These are phyloP conservation scores for Leuctra nigra DNA, from an alignment of 2,888 invertebrate genomes.

Conservation along the genomic window DNA sequence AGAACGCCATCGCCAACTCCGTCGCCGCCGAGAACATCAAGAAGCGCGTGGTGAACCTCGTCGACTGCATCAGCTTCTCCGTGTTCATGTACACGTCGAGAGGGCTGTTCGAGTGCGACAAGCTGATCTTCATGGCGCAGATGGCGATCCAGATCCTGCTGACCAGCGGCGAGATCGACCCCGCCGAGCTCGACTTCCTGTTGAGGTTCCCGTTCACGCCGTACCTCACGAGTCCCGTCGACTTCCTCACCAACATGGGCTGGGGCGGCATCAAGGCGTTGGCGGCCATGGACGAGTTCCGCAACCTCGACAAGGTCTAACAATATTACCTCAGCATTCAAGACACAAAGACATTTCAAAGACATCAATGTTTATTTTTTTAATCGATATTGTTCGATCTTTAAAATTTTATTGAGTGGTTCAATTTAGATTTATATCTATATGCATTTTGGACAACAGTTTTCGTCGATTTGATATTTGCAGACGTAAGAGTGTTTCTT, in stretches of 20 bases:
- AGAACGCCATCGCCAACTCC: not conserved
- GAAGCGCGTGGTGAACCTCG: conserved; percentile 64
- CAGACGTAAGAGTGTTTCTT: too few species aligned
- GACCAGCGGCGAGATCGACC: conserved; percentile 59
- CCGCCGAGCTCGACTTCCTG: conserved; percentile 77
- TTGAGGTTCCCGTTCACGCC: conserved; percentile 76
- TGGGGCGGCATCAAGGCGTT: conserved; percentile 82
- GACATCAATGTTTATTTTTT: too few species aligned
- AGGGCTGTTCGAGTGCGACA: conserved; percentile 87
- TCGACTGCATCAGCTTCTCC: conserved; percentile 81
- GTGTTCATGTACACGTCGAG: conserved; percentile 85
- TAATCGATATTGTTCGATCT: too few species aligned
- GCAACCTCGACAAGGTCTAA: conserved; percentile 67
- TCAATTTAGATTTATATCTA: too few species aligned
- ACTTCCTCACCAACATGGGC: conserved; percentile 68
- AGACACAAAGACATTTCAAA: too few species aligned
- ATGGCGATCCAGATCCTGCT: conserved; percentile 70
- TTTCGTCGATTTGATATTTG: too few species aligned
- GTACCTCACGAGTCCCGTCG: conserved; percentile 67
- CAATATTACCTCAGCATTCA: too few species aligned
- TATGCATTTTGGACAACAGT: too few species aligned
- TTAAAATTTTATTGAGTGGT: too few species aligned
- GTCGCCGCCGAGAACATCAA: conserved; percentile 57
- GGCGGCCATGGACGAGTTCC: conserved; percentile 68
- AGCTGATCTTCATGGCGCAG: conserved; percentile 83